phyloP scores from a whole-genome alignment of 2,113 vertebrate species.

The Budorcas taxicolor region DNA sequence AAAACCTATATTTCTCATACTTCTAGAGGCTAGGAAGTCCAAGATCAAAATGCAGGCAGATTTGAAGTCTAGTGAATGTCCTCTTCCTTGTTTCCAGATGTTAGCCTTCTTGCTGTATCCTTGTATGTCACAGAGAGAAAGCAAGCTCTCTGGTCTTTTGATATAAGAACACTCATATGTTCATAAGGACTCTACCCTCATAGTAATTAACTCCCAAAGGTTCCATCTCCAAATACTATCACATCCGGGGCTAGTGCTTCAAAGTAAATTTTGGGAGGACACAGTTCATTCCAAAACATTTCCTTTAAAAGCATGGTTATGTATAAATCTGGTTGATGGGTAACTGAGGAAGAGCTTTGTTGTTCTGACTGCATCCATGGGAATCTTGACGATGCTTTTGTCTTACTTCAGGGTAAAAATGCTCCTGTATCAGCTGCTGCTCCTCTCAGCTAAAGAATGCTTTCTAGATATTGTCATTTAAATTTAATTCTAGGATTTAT shows the following conservation, averaged over 20 bases:
- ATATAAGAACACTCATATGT: not conserved
- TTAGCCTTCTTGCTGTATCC: not conserved
- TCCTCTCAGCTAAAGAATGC: not conserved
- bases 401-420: not conserved
- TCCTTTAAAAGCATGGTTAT: not conserved
- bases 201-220: not conserved
- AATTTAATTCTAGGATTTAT: not conserved
- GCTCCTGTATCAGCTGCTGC: not conserved
- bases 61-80: not conserved
- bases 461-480: not conserved
- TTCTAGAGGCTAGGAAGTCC: not conserved
- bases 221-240: not conserved
- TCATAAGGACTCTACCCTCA: not conserved
- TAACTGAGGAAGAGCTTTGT: not conserved
- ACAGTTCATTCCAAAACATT: not conserved
- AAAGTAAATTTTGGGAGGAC: not conserved
- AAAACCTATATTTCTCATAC: not conserved
- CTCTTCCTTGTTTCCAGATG: not conserved
- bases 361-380: not conserved
- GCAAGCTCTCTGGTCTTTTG: not conserved
- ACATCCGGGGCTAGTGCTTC: rapidly evolving
- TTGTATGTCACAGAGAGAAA: not conserved
- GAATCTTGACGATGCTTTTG: not conserved
- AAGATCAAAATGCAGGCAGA: not conserved
- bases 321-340: not conserved